Evolutionary conservation across 2,113 vertebrate genomes (phyloP).

Genomic region (Myotis lucifugus): DNA sequence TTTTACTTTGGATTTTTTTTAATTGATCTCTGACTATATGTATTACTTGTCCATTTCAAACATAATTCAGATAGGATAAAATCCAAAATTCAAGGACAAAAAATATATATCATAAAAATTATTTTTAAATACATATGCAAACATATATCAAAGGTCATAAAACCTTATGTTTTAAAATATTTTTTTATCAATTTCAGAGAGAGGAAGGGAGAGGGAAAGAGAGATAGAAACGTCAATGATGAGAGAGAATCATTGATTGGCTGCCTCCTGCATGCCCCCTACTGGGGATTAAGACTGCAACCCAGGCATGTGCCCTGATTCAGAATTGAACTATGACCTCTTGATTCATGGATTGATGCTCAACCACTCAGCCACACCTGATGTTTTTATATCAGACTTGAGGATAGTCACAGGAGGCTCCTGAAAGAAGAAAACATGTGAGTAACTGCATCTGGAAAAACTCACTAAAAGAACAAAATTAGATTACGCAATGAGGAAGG

Average conservation of each 20-base stretch:
- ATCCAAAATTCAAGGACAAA: not conserved
- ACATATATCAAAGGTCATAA: not conserved
- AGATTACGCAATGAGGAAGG: not conserved
- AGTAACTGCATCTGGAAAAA: not conserved
- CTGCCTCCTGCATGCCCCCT: no score
- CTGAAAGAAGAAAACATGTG: not conserved
- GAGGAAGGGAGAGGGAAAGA: no score
- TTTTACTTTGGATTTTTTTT: not conserved
- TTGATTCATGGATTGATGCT: no score
- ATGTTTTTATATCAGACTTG: not conserved
- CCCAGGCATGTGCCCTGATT: no score
- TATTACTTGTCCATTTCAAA: not conserved
- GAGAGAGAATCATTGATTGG: no score
- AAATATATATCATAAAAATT: not conserved
- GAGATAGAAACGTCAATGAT: no score
- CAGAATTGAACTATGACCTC: no score
- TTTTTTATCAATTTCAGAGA: no score
- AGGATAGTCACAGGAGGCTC: not conserved
- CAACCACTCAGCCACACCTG: not conserved
- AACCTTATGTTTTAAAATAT: not conserved
- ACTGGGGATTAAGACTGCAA: no score
- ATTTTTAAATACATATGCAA: not conserved
- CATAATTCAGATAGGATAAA: not conserved
- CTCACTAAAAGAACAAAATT: not conserved
- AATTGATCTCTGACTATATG: not conserved